Percentiles rank a stretch among this genome's conserved stretches.
Evolutionary conservation across 2,113 vertebrate genomes (phyloP).

Genomic region (Motacilla alba): DNA sequence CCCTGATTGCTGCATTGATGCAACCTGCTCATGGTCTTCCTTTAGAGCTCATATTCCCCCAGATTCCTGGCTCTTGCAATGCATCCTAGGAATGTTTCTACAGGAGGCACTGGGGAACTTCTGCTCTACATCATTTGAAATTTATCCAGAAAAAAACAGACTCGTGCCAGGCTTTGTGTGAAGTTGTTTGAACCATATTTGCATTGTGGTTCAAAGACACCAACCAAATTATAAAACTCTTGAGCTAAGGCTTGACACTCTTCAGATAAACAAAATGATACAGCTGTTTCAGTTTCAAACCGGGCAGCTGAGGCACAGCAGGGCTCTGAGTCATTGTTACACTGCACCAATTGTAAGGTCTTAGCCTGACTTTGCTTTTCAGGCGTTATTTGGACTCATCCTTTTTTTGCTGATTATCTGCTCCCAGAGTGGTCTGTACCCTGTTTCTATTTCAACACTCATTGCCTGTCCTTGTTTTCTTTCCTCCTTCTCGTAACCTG

Average conservation of each 20-base stretch:
- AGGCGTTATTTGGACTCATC: not conserved
- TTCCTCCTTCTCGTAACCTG: not conserved
- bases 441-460: not conserved
- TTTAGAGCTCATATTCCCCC: not conserved
- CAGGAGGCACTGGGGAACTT: not conserved
- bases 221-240: not conserved
- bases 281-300: not conserved
- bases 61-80: not conserved
- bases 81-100: not conserved
- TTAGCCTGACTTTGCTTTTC: not conserved
- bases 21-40: not conserved
- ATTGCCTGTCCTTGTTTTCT: not conserved
- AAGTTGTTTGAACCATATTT: not conserved
- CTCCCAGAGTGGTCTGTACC: not conserved
- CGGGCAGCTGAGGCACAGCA: not conserved
- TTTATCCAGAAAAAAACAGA: not conserved
- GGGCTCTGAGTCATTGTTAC: not conserved
- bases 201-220: not conserved
- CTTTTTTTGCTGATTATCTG: not conserved
- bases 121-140: not conserved
- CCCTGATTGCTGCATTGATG: not conserved
- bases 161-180: not conserved
- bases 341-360: not conserved
- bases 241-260: not conserved
- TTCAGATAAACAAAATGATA: not conserved